Base-by-base conservation (phyloP, 1,140 invertebrate species). In the Caerostris darwini region DNA sequence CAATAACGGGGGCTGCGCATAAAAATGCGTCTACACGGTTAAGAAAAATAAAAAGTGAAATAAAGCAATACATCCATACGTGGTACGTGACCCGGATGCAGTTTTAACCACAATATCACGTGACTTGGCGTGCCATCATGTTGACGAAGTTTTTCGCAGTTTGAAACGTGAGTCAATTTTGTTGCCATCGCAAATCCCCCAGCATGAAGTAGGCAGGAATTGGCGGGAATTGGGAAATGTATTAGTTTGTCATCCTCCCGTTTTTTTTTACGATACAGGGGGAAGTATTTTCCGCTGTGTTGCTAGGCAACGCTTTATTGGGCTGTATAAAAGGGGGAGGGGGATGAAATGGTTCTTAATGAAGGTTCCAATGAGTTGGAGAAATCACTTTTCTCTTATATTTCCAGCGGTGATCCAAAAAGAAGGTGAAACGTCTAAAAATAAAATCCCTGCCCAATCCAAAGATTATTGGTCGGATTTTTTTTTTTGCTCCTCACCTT, bases 101-200 rank as follows among this genome's bases (percentile, higher is more conserved):
- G 34, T 64, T 87, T 87, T 50, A 53, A 64, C 59, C 50, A n/a
- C 57, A 14, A 7, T 53, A 77, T 77, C 71, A 77, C 85, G 85
- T 87, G 85, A 64, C 50, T 50, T 53, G 64, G 10, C 57, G 57
- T 17, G 59, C 57, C 57, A 53, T 34, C 85, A 87, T 58, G 85
- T 87, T 87, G 85, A 87, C 85, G 85, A 64, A 67, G 85, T 64
- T 87, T 87, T 87, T 87, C 85, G 85, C 59, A 87, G 59, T 87
- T 87, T 87, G 59, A 87, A 87, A 64, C 59, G 59, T 87, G 85
- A 87, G 85, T 50, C 59, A 87, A 64, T 67, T 87, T 87, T 64
- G 34, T 87, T 87, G 54, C 59, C 58, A 67, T 87, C 59, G 50
- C 85, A 64, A 87, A 54, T 67, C 58, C 59, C 50, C 10, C 34